Conservation (phyloP, 1,140 invertebrate genomes). For the Plutomurus gul region DNA sequence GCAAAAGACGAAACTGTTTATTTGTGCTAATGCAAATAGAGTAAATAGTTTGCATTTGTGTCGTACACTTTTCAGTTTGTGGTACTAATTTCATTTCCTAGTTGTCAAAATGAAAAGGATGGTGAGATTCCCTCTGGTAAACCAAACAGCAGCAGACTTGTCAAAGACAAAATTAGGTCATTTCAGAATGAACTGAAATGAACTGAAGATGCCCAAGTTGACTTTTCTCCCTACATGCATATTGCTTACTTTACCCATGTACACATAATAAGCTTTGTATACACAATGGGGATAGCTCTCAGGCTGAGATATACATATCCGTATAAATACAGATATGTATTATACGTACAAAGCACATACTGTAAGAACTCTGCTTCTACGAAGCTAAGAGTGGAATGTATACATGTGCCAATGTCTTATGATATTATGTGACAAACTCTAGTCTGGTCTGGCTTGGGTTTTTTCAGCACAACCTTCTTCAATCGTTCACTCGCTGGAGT, state of each 20-base stretch:
- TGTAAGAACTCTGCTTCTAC: background rate
- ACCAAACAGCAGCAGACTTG: no score
- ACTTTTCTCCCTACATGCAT: background rate
- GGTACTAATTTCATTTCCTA: background rate
- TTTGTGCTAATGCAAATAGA: no score
- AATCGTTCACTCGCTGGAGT: constrained; percentile 12
- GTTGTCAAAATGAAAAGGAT: background rate
- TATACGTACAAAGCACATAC: no score
- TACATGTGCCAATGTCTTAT: background rate
- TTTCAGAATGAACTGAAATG: background rate
- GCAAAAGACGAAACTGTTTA: no score
- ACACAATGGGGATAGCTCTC: no score
- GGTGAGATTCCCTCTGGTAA: background rate
- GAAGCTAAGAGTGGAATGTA: background rate
- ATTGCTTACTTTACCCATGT: background rate
- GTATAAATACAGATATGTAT: no score
- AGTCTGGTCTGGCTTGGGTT: background rate
- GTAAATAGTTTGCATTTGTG: no score
- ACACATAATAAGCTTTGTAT: background rate
- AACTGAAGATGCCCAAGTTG: background rate
- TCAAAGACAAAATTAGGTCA: constrained; percentile 1
- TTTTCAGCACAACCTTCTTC: background rate
- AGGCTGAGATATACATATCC: no score
- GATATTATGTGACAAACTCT: background rate
- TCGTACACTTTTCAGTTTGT: no score